These are phyloP conservation scores for Psittacula derbiana DNA, from an alignment of 2,797 vertebrate genomes.

Conservation along the genomic window DNA sequence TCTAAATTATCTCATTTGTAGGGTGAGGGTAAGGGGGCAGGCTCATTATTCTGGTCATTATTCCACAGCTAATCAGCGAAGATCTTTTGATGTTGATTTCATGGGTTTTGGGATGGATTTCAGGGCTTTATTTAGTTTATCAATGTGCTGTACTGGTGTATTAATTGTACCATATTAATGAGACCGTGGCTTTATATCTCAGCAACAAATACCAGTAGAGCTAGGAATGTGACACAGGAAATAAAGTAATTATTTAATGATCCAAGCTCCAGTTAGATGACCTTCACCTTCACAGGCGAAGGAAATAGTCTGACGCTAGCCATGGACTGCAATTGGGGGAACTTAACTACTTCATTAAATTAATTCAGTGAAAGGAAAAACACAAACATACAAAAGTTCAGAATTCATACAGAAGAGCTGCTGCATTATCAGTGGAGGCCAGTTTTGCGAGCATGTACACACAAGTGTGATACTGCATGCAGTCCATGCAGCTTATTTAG, in stretches of 20 bases:
- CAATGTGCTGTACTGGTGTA: background rate
- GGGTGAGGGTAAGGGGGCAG: background rate
- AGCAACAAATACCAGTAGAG: background rate
- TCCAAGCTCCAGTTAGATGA: background rate
- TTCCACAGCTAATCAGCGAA: background rate
- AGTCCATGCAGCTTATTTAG: background rate
- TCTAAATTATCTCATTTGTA: background rate
- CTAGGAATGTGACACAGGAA: background rate
- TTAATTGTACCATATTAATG: background rate
- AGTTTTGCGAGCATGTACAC: background rate
- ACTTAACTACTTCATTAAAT: background rate
- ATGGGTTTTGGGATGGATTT: background rate
- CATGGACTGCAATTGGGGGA: background rate
- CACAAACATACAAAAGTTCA: background rate
- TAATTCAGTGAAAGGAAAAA: background rate
- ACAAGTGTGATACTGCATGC: background rate
- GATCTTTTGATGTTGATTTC: background rate
- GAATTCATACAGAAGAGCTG: background rate
- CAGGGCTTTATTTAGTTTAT: background rate
- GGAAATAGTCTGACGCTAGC: background rate
- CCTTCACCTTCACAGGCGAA: background rate
- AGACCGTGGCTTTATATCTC: background rate
- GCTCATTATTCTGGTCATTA: slow-evolving; percentile 4
- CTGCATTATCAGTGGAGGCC: background rate
- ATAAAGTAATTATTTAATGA: background rate